Percentiles rank a stretch among this genome's conserved stretches.
These are phyloP conservation scores for Caenorhabditis briggsae DNA, from an alignment of 1,140 invertebrate species.

Conservation along the genomic window DNA sequence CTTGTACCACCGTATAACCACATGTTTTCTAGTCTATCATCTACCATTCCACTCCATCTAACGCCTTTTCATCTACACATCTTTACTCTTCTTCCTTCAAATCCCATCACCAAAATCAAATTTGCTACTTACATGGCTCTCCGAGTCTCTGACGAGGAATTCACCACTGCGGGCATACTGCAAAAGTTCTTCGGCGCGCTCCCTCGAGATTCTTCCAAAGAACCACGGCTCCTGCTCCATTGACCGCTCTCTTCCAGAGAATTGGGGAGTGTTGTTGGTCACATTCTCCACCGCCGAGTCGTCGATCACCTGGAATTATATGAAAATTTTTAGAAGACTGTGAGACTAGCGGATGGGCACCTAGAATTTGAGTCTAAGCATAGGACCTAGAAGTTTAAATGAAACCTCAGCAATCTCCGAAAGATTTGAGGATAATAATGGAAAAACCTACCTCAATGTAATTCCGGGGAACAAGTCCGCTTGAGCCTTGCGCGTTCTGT, in stretches of 20 bases:
- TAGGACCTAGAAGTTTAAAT: too few relatives aligned
- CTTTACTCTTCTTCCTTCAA: background rate
- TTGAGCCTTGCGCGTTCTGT: conserved; percentile 87
- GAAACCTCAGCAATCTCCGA: too few relatives aligned
- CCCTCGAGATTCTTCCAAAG: conserved; percentile 92
- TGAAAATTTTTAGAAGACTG: background rate
- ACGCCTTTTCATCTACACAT: too few relatives aligned
- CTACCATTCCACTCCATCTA: too few relatives aligned
- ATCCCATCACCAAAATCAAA: background rate
- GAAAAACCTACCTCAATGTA: conserved; percentile 84
- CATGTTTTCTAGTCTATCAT: too few relatives aligned
- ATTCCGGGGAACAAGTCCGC: conserved; percentile 94
- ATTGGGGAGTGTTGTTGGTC: conserved; percentile 70
- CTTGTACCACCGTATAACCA: too few relatives aligned
- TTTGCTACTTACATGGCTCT: conserved; percentile 90
- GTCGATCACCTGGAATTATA: conserved; percentile 27
- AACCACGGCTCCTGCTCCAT: conserved; percentile 89
- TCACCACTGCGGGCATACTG: conserved; percentile 95
- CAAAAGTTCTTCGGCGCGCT: conserved; percentile 92
- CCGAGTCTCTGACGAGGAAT: conserved; percentile 96
- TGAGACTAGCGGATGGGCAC: too few relatives aligned
- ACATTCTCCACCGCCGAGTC: background rate
- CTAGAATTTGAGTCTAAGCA: too few relatives aligned
- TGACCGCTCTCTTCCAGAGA: conserved; percentile 73
- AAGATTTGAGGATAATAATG: too few relatives aligned